Evolutionary conservation across 92 coral and sea anemone species (phyloP), one percentile per base, ranked within the genome.

Genomic region (Micromussa lordhowensis): DNA sequence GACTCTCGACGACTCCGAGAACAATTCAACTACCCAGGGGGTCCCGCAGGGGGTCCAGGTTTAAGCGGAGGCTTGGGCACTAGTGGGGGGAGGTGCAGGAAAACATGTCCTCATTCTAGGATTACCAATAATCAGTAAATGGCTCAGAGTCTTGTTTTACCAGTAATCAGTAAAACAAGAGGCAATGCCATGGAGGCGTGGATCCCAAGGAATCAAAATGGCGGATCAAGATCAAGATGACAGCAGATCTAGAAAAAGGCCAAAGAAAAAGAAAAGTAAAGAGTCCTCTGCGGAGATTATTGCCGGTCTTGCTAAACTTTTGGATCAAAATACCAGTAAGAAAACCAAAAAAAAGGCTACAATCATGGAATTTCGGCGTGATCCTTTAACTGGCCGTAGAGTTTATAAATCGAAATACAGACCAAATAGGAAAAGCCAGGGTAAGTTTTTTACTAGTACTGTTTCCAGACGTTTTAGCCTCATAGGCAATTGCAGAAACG

Each of bases 391-490:
- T 63, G 69, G 29, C 69, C 57, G 16, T 2, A 3, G 57, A 53
- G 16, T 53, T 53, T 53, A 53, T 53, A 14, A 9, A 14, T 53
- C 57, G 16, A 53, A 14, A 14, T 53, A 53, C 57, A 53, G 57
- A 14, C 12, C 57, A 53, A 53, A 53, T 14, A 53, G 57, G 57
- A 53, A 53, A 53, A 3, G 4, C 16, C 57, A 36, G 40, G 40
- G 66, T 58, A 58, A 22, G 66, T 58, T n/a, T n/a, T n/a, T n/a
- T n/a, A 58, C 66, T 58, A 22, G 66, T 13, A 58, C 66, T 58
- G 66, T 58, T 58, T 58, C 66, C 66, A 58, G 66, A 58, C 66
- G 66, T 58, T 58, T 58, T 58, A 58, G 66, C 66, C 66, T 58
- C 66, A 22, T 58, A n/a, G n/a, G n/a, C n/a, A n/a, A n/a, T n/a